Base-by-base conservation (phyloP, 2,888 invertebrate genomes). In the Tiliacea citrago region DNA sequence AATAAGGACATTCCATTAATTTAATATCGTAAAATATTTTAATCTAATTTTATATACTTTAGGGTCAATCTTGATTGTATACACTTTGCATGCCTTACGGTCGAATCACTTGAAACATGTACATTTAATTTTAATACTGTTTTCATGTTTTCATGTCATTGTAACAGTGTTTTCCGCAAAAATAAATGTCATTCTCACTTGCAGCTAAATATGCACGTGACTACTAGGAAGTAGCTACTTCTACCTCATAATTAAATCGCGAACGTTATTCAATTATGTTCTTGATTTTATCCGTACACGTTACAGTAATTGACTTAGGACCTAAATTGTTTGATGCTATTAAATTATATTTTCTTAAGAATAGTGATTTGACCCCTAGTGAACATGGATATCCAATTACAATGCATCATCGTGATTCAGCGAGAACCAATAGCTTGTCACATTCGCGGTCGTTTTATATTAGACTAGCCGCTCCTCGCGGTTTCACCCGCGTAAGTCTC, bases 301-400 rank as follows among this genome's bases (percentile, higher is more conserved):
- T 67, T 53, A 24, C 55, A 57, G 58, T 39, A 75, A 71, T 68
- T 68, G 60, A 71, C 63, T n/a, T 60, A 29, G 39, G 45, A 68
- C 65, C 71, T 65, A 39, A 49, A 68, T 68, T 68, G 68, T 68
- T 71, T 47, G 42, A 39, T 51, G 67, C 0, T 18, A 75, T 68
- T 65, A 71, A 61, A 60, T 65, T 39, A 55, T 24, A 39, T 61
- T 79, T 79, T 68, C 80, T 72, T 47, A 42, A 65, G 29, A 76
- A 79, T 39, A n/a, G 13, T 0, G 0, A 65, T 68, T 67, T 51
- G 24, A 71, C 39, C 66, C 49, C 0, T 58, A 35, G 16, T 71
- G 45, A 75, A 62, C 68, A 57, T 57, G 13, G 5, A 12, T 7
- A 21, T 53, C 4, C 10, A 24, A 45, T 57, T 53, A 12, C 12